Evolutionary conservation across 2,797 vertebrate species (phyloP).

Genomic region (Limosa lapponica): DNA sequence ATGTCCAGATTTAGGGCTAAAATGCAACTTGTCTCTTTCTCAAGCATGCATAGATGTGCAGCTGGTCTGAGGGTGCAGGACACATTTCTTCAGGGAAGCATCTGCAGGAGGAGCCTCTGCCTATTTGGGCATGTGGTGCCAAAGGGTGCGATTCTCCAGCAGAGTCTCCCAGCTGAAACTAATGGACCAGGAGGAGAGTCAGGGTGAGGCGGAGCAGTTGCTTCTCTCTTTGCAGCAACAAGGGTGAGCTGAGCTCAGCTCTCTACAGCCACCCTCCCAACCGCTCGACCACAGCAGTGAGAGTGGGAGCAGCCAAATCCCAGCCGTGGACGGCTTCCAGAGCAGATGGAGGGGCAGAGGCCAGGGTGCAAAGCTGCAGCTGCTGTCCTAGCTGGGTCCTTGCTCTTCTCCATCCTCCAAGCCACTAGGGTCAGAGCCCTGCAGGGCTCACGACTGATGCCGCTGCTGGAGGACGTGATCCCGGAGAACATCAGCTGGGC

Average conservation of each 20-base stretch:
- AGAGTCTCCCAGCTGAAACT: background rate
- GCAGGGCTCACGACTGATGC: background rate
- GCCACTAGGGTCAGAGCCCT: background rate
- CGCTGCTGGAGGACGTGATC: background rate
- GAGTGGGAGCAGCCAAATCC: background rate
- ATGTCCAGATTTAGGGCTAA: background rate
- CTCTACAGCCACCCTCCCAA: background rate
- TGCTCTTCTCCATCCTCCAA: background rate
- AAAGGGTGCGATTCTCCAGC: too few relatives aligned
- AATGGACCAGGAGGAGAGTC: background rate
- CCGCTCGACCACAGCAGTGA: rapidly evolving
- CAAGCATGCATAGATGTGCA: rapidly evolving
- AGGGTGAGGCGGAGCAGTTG: background rate
- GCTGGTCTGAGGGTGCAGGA: rapidly evolving
- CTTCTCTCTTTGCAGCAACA: background rate
- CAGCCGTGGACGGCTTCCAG: rapidly evolving
- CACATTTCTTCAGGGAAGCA: background rate
- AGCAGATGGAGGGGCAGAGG: background rate
- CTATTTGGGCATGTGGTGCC: too few relatives aligned
- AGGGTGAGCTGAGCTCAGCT: rapidly evolving
- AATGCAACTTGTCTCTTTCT: background rate
- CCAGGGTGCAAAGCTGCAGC: background rate
- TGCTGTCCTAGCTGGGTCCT: constrained; percentile 40
- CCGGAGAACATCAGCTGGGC: constrained; percentile 34
- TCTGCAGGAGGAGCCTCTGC: background rate